Evolutionary conservation across 2,888 invertebrate species (phyloP), one percentile per base, ranked within the genome.

Genomic region (Thymelicus acteon): DNA sequence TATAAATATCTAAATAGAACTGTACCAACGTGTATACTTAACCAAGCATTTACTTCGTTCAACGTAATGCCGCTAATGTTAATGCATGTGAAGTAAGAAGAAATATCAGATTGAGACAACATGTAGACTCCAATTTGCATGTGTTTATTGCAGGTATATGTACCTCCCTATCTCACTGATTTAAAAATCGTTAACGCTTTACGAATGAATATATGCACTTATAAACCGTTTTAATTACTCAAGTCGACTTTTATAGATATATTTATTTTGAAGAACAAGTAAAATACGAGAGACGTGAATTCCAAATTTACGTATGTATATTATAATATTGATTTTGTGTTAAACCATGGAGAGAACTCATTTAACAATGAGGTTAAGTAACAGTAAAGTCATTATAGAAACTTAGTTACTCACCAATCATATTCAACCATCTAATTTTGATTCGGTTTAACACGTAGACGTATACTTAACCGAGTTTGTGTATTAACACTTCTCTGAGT

Each of bases 401-500:
- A 60, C 37, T 60, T 37, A 3, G 13, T 48, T 40, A 68, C 61
- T 12, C 52, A 54, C 49, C 52, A 68, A 40, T 44, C 31, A 52
- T 37, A 48, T n/a, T 37, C 69, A 57, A 13, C n/a, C 54, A 68
- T 54, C 54, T 19, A 62, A 68, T 62, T 68, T 67, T 60, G 31
- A 65, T 71, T 70, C 48, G 44, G 37, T 63, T 57, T 64, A 69
- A 58, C 63, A 69, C 40, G 24, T 63, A 44, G 47, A 58, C 47
- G 47, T 70, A 63, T 69, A 69, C 71, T 73, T 74, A 74, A 75
- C 75, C 74, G 72, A 61, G 73, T 73, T 71, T 57, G 60, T 74
- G 67, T 72, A 69, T 75, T 74, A 19, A 76, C 76, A 75, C 73
- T 74, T 74, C 75, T 73, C 73, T 66, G 76, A 75, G 79, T 82